These are phyloP conservation scores for Apeira syringaria DNA, from an alignment of 2,888 invertebrate species.

Conservation along the genomic window DNA sequence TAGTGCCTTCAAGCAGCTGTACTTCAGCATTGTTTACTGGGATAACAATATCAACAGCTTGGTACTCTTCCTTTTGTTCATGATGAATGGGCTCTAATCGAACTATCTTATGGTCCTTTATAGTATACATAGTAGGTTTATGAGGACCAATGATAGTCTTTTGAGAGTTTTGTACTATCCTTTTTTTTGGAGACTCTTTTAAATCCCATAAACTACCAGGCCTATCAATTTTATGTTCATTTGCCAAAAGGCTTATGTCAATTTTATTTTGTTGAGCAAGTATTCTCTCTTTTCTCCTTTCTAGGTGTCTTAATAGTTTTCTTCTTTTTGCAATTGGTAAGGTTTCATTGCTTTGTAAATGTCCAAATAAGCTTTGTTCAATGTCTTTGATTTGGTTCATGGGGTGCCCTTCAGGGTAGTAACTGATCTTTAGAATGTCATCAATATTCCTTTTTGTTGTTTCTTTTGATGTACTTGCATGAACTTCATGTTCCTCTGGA, in stretches of 20 bases:
- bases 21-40: constrained; percentile 64
- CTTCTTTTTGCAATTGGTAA: constrained; percentile 66
- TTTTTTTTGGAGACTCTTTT: constrained; percentile 43
- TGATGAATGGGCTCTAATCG: constrained; percentile 54
- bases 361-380: constrained; percentile 73
- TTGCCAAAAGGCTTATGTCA: constrained; percentile 26
- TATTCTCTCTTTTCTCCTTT: constrained; percentile 64
- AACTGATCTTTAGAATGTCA: constrained; percentile 34
- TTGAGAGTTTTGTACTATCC: neutral
- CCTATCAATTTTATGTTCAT: constrained; percentile 33
- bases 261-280: constrained; percentile 47
- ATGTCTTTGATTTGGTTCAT: constrained; percentile 79
- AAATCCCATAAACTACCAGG: constrained; percentile 74
- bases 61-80: constrained; percentile 38
- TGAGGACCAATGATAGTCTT: constrained; percentile 15
- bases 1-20: constrained; percentile 68
- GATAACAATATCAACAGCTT: constrained; percentile 61
- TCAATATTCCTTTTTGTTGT: constrained; percentile 39
- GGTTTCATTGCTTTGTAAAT: constrained; percentile 64
- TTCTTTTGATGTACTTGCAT: constrained; percentile 42
- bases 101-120: constrained; percentile 77
- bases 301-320: constrained; percentile 73
- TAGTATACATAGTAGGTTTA: constrained; percentile 66
- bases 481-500: constrained; percentile 35
- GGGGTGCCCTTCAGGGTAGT: constrained; percentile 73